Evolutionary conservation across 2,797 vertebrate genomes (phyloP), one percentile per base, ranked within the genome.

Genomic region (Cossypha caffra): DNA sequence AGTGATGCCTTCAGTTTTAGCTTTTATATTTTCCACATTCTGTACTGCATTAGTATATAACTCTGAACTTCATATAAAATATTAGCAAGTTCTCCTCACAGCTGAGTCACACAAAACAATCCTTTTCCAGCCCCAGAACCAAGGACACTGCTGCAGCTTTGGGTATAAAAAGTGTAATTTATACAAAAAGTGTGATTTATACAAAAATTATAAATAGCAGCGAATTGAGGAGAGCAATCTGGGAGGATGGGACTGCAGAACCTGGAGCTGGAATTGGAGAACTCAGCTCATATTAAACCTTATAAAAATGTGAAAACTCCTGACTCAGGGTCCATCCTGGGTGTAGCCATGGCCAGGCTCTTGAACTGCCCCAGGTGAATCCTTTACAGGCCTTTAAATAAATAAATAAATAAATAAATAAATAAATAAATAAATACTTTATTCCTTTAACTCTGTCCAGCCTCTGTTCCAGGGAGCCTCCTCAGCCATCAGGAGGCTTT

Each of bases 1-100:
- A 29, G 45, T 2, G 33, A 37, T 21, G n/a, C 63, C 25, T 21
- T 9, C 5, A 48, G n/a, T 11, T 66, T 48, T 1, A 21, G 3
- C 2, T 48, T 28, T 16, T 10, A 7, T 16, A 7, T 37, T 48
- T 66, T 21, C 63, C 63, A 66, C 1, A 20, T 35, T 28, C 20
- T 55, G 20, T 5, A 7, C 25, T 66, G 25, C 25, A 11, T 28
- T 8, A 5, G 0, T 21, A 3, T 21, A 2, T 48, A 6, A 48
- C 25, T 48, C 24, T 66, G 25, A 64, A 5, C 24, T 35, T 5
- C 31, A 19, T 1, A 66, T 40, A 3, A 6, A 35, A 47, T 19
- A 3, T 19, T 5, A 10, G 23, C 16, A 33, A 8, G 12, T 7
- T 64, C 31, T 33, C 23, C 62, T 26, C 43, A 33, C 24, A 47